A percentile compares a stretch with the other conserved stretches of the same genome.
Conservation (phyloP, 1,140 invertebrate species). For the Drosophila cardini region DNA sequence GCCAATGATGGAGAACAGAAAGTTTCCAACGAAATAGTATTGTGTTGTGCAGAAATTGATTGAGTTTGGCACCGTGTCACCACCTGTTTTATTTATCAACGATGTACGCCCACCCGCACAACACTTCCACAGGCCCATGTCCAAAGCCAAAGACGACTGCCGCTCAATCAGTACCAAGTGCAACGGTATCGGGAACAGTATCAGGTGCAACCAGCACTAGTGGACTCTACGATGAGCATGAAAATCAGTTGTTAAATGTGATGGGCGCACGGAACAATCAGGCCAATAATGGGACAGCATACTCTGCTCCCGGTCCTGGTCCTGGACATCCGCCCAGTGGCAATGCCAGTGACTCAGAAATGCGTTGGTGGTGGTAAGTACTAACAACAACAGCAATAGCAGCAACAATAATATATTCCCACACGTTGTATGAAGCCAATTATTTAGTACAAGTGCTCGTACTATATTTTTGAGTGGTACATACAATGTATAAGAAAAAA, state of each 20-base stretch:
- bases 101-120: slow-evolving; percentile 51
- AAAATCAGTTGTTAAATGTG: slow-evolving; percentile 70
- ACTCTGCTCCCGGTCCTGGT: slow-evolving; percentile 66
- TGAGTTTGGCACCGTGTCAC: slow-evolving; percentile 1
- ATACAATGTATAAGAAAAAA: neutral
- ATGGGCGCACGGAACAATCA: slow-evolving; percentile 42
- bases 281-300: slow-evolving; percentile 54
- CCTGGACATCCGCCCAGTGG: slow-evolving; percentile 49
- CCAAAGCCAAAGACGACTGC: slow-evolving; percentile 34
- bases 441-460: neutral
- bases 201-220: slow-evolving; percentile 2
- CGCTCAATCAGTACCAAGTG: slow-evolving; percentile 65
- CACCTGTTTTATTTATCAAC: slow-evolving; percentile 18
- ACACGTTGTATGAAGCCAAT: neutral
- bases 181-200: neutral
- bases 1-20: slow-evolving; percentile 7
- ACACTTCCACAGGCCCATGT: slow-evolving; percentile 20
- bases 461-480: neutral
- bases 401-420: neutral
- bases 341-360: slow-evolving; percentile 52
- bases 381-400: neutral
- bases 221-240: slow-evolving; percentile 58
- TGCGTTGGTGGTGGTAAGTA: slow-evolving; percentile 78
- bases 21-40: neutral
- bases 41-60: slow-evolving; percentile 20